Evolutionary conservation across 2,888 invertebrate species (phyloP).

Genomic region (Teinopalpus imperialis): DNA sequence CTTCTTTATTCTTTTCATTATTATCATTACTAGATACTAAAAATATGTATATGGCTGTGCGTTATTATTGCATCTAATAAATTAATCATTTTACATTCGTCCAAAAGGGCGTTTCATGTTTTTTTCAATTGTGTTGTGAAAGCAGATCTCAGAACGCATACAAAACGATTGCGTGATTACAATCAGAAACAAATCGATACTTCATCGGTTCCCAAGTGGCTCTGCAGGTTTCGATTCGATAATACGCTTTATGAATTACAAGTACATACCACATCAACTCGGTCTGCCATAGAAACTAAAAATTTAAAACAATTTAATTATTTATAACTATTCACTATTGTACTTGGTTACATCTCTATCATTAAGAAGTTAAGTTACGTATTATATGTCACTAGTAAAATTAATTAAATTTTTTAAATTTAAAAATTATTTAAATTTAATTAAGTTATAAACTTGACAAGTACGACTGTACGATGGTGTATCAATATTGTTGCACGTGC

Average conservation of each 20-base stretch:
- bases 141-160: conserved; percentile 35
- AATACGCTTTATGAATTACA: conserved; percentile 41
- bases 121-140: conserved; percentile 37
- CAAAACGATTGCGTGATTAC: conserved; percentile 39
- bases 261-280: conserved; percentile 30
- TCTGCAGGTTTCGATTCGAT: conserved; percentile 31
- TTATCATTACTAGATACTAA: no score
- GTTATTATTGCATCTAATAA: conserved; percentile 12
- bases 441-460: no score
- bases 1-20: no score
- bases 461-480: no score
- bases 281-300: conserved; percentile 2
- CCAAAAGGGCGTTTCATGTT: conserved; percentile 23
- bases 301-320: conserved; percentile 3
- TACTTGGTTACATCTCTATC: no score
- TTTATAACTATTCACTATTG: not conserved
- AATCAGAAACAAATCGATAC: conserved; percentile 43
- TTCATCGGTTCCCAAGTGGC: conserved; percentile 44
- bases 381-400: no score
- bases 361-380: no score
- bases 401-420: no score
- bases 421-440: no score
- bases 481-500: no score
- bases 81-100: conserved; percentile 26
- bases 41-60: not conserved